These are phyloP conservation scores for Balearica regulorum DNA, from an alignment of 2,797 vertebrate genomes.

Conservation along the genomic window DNA sequence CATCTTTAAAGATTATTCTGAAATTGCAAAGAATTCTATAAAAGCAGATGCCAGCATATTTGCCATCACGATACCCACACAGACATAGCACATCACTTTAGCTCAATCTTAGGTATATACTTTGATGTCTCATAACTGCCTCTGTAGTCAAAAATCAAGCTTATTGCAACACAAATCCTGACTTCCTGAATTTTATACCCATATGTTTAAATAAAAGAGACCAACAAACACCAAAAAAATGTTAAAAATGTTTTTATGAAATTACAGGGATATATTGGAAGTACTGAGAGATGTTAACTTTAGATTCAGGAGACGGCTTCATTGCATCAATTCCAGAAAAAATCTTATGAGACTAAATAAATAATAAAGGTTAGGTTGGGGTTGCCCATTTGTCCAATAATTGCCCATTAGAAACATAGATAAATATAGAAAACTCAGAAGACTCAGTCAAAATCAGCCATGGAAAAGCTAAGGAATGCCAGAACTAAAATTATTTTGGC, in stretches of 20 bases:
- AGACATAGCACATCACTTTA: background rate
- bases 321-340: background rate
- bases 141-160: background rate
- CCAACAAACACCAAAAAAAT: background rate
- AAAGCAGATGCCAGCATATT: background rate
- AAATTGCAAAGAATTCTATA: background rate
- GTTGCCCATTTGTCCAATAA: background rate
- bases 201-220: background rate
- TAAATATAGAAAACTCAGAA: background rate
- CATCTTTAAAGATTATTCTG: background rate
- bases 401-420: background rate
- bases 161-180: background rate
- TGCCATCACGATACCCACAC: background rate
- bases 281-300: background rate
- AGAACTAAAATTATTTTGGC: background rate
- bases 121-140: background rate
- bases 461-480: background rate
- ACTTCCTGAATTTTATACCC: background rate
- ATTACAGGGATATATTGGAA: background rate
- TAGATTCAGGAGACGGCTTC: background rate
- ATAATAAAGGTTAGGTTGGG: background rate
- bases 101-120: background rate
- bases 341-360: background rate
- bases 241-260: background rate
- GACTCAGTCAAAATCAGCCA: background rate